Evolutionary conservation across 2,797 vertebrate species (phyloP), one percentile per base, ranked within the genome.

Genomic region (Dromococcyx pavoninus): DNA sequence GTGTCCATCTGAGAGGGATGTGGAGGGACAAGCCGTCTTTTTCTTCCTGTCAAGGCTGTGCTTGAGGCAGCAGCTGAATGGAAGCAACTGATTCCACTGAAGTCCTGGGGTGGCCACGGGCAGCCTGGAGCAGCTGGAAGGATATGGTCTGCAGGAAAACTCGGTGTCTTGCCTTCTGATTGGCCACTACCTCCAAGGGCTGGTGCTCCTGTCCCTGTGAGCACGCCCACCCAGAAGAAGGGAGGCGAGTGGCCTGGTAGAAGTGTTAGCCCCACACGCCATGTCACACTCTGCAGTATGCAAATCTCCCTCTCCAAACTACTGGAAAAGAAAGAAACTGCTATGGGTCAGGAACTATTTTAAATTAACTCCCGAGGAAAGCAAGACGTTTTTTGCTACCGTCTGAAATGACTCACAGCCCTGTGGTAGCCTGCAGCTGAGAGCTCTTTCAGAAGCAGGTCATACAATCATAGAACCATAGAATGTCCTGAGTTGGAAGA

Each of bases 311-410:
- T 65, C 82, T 77, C 24, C 57, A 56, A 64, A 71, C 51, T 0
- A 0, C 35, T 51, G 22, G 39, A 64, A 27, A 64, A 86, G 51
- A 67, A 80, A 43, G 27, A 86, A 90, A 41, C 53, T 57, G 17
- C 70, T 77, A 24, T 51, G 75, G 46, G 30, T 66, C 1, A 1
- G 60, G 27, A 66, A 66, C 46, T 73, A 11, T 91, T 91, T 87
- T 75, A 84, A 67, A 89, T 87, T 75, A 84, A 67, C 37, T 85
- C 67, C 82, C 33, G 60, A 62, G 86, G 60, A 93, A 88, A 88
- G 79, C 56, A 73, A 60, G 86, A 18, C 2, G 15, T 75, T 79
- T 53, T 50, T 90, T 88, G 76, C 76, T 90, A 18, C 73, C 4
- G 5, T 58, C 73, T 86, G 73, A 83, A 93, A 86, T 80, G 53